Base-by-base conservation (phyloP, 2,888 invertebrate genomes). In the Athripsodes cinereus region DNA sequence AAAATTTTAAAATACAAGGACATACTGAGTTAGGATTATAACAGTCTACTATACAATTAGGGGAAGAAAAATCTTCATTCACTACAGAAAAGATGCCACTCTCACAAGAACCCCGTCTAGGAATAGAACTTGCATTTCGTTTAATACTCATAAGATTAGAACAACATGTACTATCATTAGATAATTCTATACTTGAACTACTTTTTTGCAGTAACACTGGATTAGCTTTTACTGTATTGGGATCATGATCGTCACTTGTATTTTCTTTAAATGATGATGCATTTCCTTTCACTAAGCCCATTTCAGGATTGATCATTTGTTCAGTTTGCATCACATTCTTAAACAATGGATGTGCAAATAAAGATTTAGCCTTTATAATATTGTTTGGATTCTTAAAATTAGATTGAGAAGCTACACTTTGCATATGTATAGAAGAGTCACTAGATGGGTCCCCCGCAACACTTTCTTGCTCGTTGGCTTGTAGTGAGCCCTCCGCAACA, bases 1-100 rank as follows among this genome's bases (percentile, higher is more conserved):
- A 76, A 66, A 74, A 76, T 67, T 72, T 70, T 55, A 76, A 70
- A 65, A 74, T 70, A 69, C 76, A 76, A 1, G 77, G 73, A 61
- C 77, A 77, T 67, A 75, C 69, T 61, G 73, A 73, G 60, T 71
- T 72, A 65, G 59, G 21, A 40, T 68, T 70, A 62, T 66, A 66
- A 58, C 70, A 68, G 16, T 67, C 69, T 19, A 66, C 65, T 34
- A 65, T 65, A 35, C 67, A 69, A 66, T 75, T 76, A 64, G 70
- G 74, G 56, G 73, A 73, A 58, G 82, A 82, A 63, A 85, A 81
- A 69, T 88, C 88, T 69, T 88, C 89, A 68, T 90, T 90, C 63
- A 90, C 88, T 66, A 90, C 91, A 56, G 91, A 91, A 80, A 91
- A 93, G 70, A 93, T 92, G 19, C 93, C 93, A 65, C 90, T 90